Base-by-base conservation (phyloP, 2,797 vertebrate genomes). In the Myioborus melanocephalus region DNA sequence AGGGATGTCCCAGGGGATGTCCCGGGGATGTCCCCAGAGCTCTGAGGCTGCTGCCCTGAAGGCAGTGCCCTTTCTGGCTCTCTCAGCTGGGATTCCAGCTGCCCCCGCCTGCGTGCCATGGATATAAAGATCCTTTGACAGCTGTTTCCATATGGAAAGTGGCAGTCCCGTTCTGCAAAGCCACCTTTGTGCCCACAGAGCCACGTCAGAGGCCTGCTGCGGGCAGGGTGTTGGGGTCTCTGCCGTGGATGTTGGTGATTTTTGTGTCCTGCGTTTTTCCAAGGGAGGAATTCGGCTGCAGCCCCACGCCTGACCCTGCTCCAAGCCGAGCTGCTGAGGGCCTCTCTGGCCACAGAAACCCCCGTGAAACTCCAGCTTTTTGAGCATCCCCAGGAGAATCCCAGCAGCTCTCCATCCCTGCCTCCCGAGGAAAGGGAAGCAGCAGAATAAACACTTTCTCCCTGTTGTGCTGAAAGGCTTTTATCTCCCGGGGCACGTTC, bases 271-370 rank as follows among this genome's bases (percentile, higher is more conserved):
- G 11, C 0, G 0, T 32, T 41, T 61, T 77, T 8, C 27, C 17
- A 5, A 6, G 0, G 56, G 56, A 13, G 46, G 4, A 49, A 41
- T 70, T 9, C 1, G 10, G 37, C n/a, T 19, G 49, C 47, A 83
- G 68, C 34, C 16, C 7, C 46, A 1, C 6, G 0, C 13, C 28
- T 26, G 32, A 43, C 20, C 63, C 44, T 1, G 7, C 86, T 43
- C 71, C 1, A 0, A 14, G 55, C 32, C 0, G 2, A 27, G 1
- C 1, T 14, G 20, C 5, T 3, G 1, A 30, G 15, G 79, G 43
- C 21, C 0, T 4, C 12, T 35, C 32, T 1, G 4, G 24, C 35
- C n/a, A 21, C 30, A 26, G 50, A 28, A 30, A 47, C 23, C 73
- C 73, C 70, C 1, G 0, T 18, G 13, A 17, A 56, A 14, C 26